A percentile compares a stretch with the other conserved stretches of the same genome.
These are phyloP conservation scores for Catostomus latipinnis DNA, from an alignment of 2,797 vertebrate genomes.

Conservation along the genomic window DNA sequence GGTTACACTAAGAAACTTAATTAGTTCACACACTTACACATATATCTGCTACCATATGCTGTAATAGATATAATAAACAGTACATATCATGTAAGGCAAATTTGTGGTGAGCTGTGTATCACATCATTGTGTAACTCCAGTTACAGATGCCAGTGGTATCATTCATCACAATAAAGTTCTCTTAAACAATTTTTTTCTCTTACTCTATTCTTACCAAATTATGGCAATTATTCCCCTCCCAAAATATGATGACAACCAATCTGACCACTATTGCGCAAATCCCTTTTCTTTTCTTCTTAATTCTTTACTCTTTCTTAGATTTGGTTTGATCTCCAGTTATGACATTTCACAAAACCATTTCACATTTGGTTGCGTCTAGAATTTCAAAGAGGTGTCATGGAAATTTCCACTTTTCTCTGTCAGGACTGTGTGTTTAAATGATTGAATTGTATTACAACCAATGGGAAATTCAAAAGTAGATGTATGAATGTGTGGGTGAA, in stretches of 20 bases:
- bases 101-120: conserved; percentile 37
- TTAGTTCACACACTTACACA: conserved; percentile 14
- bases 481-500: conserved; percentile 23
- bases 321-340: conserved; percentile 32
- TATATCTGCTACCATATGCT: conserved; percentile 7
- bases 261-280: conserved; percentile 48
- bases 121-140: conserved; percentile 12
- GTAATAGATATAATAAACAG: conserved; percentile 29
- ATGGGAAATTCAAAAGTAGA: conserved; percentile 47
- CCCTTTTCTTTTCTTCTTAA: not conserved
- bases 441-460: conserved; percentile 5
- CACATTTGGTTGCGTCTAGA: conserved; percentile 33
- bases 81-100: conserved; percentile 18
- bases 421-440: conserved; percentile 14
- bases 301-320: conserved; percentile 29
- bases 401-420: conserved; percentile 38
- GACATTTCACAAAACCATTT: conserved; percentile 45
- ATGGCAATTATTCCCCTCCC: conserved; percentile 49
- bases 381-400: conserved; percentile 47
- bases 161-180: conserved; percentile 35
- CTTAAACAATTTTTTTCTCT: conserved; percentile 8
- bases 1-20: not conserved
- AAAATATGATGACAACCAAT: conserved; percentile 43
- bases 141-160: conserved; percentile 21
- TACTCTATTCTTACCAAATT: conserved; percentile 46